Evolutionary conservation across 2,113 vertebrate genomes (phyloP), one percentile per base, ranked within the genome.

Genomic region (Tetrax tetrax): DNA sequence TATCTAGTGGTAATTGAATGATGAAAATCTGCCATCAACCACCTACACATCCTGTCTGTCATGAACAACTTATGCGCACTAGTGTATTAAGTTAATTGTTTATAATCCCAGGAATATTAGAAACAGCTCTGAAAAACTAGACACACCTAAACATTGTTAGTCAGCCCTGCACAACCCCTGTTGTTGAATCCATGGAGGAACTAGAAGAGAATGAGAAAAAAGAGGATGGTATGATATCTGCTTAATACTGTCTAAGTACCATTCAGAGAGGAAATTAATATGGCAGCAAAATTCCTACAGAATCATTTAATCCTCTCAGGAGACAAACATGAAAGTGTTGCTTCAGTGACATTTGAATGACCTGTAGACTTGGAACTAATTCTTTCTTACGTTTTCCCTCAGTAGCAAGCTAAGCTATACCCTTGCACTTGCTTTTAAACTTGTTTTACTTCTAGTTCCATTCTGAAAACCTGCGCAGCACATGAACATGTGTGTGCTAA

Each of bases 401-500:
- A 15, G 31, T 35, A 38, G 17, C 10, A 92, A 48, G 14, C 3
- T 60, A 27, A 77, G 4, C 13, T 50, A 14, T n/a, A 23, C 3
- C 7, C 27, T 38, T 47, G 7, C 4, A 33, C 15, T 78, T 54
- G 10, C 29, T 70, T 83, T 33, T n/a, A 74, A 63, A 48, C 8
- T 41, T 68, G 4, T 72, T 89, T 66, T 28, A 10, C 4, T 70
- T 76, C 38, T 77, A 29, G 16, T 68, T 82, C 1, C 16, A 53
- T 57, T 51, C 24, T 25, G 47, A 47, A 77, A 77, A 41, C 28
- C 47, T 66, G 13, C 8, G 19, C 33, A 72, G 28, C 24, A 61
- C 10, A 38, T 1, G 7, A 60, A 31, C 9, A 9, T 0, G 1
- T 25, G 7, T 45, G 7, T 31, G n/a, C 11, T 74, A 35, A 47